Evolutionary conservation across 2,888 invertebrate genomes (phyloP), one percentile per base, ranked within the genome.

Genomic region (Watsonalla cultraria): DNA sequence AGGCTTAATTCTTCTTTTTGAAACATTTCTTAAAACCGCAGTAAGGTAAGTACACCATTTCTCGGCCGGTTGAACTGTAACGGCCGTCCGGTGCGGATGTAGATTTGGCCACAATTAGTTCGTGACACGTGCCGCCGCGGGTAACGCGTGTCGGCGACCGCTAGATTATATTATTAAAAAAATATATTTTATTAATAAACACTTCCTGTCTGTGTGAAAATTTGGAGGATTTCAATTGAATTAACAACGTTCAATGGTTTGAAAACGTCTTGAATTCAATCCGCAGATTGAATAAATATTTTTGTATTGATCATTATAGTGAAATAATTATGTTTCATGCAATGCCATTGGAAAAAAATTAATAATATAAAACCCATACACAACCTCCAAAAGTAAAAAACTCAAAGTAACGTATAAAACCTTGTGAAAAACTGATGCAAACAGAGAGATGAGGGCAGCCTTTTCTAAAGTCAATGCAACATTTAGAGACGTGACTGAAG

Each of bases 71-170:
- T 42, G 42, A 42, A 11, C 42, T 42, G 11, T 2, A 11, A 42
- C 42, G 8, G 7, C 8, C 8, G 42, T 14, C 47, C 54, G 45
- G 52, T 52, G 46, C 60, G 60, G 61, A 68, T 59, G 60, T 66
- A 14, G 56, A 52, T 58, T 59, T 60, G 64, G 65, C 60, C 54
- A 56, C 59, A 63, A 55, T 47, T n/a, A 51, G 47, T 53, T 51
- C 53, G 58, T 59, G 60, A 51, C 74, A 66, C 75, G 74, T 72
- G 75, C 15, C 49, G 9, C 37, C 39, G 14, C 13, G 11, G 48
- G 13, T 45, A 35, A 7, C 33, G 35, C 45, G 14, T 14, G 14
- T 1, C 49, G 37, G 37, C 9, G 14, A 49, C 49, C 49, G 9
- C 49, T 33, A 49, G 9, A 14, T 49, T 35, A 35, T 49, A 9